phyloP scores from a whole-genome alignment of 2,797 vertebrate genomes.

The Paratrypauchen microcephalus region DNA sequence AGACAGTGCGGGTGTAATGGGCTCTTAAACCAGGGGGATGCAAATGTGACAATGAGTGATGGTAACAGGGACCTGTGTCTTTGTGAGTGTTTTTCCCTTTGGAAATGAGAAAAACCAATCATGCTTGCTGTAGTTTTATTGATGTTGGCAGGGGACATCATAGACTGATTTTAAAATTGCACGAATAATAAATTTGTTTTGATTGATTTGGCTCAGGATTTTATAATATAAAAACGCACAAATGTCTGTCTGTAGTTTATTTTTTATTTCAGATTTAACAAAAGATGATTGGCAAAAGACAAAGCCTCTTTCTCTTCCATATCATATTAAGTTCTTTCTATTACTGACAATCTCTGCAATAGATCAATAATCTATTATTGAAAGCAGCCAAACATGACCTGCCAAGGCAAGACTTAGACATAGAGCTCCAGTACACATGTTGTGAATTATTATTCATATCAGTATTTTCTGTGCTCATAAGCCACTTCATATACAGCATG shows the following conservation, averaged over 20 bases:
- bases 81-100: neutral
- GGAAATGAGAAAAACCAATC: neutral
- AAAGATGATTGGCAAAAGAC: constrained; percentile 2
- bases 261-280: constrained; percentile 10
- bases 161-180: neutral
- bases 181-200: neutral
- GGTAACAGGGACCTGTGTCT: constrained; percentile 11
- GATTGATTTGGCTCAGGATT: neutral
- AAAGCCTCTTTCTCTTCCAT: neutral
- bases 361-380: neutral
- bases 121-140: neutral
- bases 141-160: neutral
- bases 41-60: constrained; percentile 43
- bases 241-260: neutral
- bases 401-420: neutral
- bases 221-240: neutral
- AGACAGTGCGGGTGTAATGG: constrained; percentile 9
- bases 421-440: neutral
- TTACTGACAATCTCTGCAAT: constrained; percentile 3
- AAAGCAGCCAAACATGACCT: neutral
- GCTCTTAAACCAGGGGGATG: constrained; percentile 33
- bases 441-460: neutral
- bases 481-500: neutral
- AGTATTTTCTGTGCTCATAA: neutral
- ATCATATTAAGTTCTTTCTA: constrained; percentile 1